These are phyloP conservation scores for Trichopria drosophilae DNA, from an alignment of 2,888 invertebrate species.

Conservation along the genomic window DNA sequence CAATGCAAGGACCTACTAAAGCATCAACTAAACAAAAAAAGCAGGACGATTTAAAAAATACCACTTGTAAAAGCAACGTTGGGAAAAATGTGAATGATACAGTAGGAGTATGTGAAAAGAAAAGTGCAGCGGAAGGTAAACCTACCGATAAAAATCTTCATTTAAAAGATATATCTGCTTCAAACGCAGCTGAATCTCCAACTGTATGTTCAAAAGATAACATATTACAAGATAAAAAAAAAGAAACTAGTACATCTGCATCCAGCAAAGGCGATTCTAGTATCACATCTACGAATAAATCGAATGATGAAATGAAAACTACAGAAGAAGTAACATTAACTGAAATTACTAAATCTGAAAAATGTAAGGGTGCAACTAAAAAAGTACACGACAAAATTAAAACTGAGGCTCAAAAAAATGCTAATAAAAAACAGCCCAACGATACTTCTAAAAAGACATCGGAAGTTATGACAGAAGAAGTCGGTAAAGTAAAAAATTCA, in stretches of 20 bases:
- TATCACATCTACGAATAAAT: conserved; percentile 5
- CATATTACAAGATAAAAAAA: not conserved
- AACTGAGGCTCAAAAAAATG: not conserved
- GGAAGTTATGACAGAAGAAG: not conserved
- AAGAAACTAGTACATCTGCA: not conserved
- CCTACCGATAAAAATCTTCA: no score
- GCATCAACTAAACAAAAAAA: no score
- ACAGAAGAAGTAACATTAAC: not conserved
- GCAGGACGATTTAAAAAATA: no score
- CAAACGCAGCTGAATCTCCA: no score
- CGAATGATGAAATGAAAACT: not conserved
- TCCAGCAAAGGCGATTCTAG: conserved; percentile 6
- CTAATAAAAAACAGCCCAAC: not conserved
- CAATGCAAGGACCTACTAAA: no score
- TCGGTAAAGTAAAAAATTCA: not conserved
- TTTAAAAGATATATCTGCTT: no score
- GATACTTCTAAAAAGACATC: not conserved
- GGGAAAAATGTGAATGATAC: no score
- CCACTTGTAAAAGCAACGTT: no score
- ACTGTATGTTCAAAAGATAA: no score
- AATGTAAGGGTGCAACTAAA: not conserved
- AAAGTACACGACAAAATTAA: not conserved
- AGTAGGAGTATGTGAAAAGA: no score
- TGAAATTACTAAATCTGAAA: not conserved
- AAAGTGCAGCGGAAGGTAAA: no score